Percentiles rank a stretch among this genome's conserved stretches.
These are phyloP conservation scores for Poeciliopsis presidionis DNA, from an alignment of 2,797 vertebrate species.

Conservation along the genomic window DNA sequence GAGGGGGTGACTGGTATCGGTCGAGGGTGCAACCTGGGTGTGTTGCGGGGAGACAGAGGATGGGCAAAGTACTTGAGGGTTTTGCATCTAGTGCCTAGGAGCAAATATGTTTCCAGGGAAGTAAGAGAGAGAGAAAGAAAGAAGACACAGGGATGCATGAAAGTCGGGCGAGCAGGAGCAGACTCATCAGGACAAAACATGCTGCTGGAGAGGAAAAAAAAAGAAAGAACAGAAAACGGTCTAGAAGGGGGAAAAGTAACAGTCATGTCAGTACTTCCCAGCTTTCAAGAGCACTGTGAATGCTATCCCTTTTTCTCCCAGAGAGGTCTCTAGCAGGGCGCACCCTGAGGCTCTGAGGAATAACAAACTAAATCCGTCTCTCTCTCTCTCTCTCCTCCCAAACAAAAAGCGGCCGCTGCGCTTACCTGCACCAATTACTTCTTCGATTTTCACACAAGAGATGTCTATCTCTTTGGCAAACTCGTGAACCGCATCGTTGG, in stretches of 20 bases:
- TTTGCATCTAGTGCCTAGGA: conserved; percentile 66
- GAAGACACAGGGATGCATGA: conserved; percentile 38
- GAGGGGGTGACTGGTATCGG: conserved; percentile 69
- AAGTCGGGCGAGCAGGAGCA: conserved; percentile 60
- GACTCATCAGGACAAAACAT: conserved; percentile 71
- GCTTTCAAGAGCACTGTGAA: conserved; percentile 53
- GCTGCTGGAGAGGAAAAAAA: conserved; percentile 48
- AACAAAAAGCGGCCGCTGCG: conserved; percentile 28
- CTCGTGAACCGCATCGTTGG: conserved; percentile 96
- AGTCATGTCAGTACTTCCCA: conserved; percentile 37
- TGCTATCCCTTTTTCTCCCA: conserved; percentile 39
- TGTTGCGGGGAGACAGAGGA: conserved; percentile 63
- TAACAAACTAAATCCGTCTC: conserved; percentile 5
- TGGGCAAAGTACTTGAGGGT: conserved; percentile 65
- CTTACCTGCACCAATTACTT: conserved; percentile 98
- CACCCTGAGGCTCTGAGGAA: conserved; percentile 40
- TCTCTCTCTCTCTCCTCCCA: conserved; percentile 5
- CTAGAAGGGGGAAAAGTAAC: conserved; percentile 29
- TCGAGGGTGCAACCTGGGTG: conserved; percentile 64
- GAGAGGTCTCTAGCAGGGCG: conserved; percentile 41
- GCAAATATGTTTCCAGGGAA: conserved; percentile 46
- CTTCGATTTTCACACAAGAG: conserved; percentile 98
- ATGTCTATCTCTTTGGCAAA: conserved; percentile 99
- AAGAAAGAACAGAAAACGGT: conserved; percentile 35
- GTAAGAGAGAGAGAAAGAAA: conserved; percentile 33